Conservation (phyloP, 2,888 invertebrate species). For the Antitype chi region DNA sequence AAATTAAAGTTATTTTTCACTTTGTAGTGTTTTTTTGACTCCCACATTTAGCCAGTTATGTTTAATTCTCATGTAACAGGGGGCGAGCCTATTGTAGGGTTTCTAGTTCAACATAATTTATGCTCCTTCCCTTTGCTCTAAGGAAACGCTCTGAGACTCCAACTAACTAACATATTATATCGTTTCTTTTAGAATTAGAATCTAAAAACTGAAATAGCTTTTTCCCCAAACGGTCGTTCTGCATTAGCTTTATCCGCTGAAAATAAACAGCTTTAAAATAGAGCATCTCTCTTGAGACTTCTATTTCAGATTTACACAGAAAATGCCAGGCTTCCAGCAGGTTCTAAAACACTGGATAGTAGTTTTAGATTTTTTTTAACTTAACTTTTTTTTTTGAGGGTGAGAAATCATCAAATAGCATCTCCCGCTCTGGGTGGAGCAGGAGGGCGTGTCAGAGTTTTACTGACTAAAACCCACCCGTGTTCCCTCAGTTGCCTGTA, state of each 20-base stretch:
- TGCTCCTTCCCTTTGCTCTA: neutral
- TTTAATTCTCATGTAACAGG: too few relatives aligned
- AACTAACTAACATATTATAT: too few relatives aligned
- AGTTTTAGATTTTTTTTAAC: neutral
- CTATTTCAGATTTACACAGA: neutral
- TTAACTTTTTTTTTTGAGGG: neutral
- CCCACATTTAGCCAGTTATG: too few relatives aligned
- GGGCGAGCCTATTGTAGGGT: neutral
- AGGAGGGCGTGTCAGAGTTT: too few relatives aligned
- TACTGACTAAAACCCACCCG: too few relatives aligned
- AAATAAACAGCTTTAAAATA: conserved; percentile 13
- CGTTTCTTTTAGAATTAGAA: neutral
- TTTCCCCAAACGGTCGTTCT: neutral
- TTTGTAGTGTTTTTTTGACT: too few relatives aligned
- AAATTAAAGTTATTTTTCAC: too few relatives aligned
- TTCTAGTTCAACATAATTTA: neutral
- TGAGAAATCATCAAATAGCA: too few relatives aligned
- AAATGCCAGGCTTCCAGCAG: neutral
- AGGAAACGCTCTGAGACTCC: neutral
- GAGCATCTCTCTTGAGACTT: neutral
- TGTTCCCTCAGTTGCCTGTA: too few relatives aligned
- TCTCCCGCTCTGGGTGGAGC: too few relatives aligned
- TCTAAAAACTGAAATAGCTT: neutral
- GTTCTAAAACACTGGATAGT: neutral
- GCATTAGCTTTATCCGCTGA: neutral